Percentiles rank a stretch among this genome's conserved stretches.
Conservation (phyloP, 2,888 invertebrate species). For the Apotomis betuletana region DNA sequence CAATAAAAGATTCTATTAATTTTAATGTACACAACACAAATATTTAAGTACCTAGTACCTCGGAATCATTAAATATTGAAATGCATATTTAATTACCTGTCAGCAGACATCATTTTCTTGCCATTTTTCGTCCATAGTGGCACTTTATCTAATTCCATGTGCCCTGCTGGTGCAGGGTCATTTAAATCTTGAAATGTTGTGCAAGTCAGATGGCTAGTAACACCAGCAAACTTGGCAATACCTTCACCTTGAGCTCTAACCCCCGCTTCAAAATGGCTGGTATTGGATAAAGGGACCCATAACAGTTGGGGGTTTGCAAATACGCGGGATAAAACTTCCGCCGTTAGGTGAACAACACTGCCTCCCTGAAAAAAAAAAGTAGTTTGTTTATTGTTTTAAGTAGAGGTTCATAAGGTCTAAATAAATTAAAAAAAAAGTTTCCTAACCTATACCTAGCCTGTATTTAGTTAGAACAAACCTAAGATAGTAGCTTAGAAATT, state of each 20-base stretch:
- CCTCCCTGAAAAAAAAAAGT: slow-evolving; percentile 85
- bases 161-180: slow-evolving; percentile 86
- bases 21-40: no score
- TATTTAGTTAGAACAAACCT: neutral
- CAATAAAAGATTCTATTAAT: no score
- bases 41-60: no score
- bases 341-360: slow-evolving; percentile 91
- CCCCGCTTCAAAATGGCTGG: slow-evolving; percentile 86
- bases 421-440: neutral
- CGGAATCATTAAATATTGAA: no score
- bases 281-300: slow-evolving; percentile 88
- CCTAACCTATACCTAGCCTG: no score
- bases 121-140: slow-evolving; percentile 92
- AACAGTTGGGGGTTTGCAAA: slow-evolving; percentile 85
- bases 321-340: slow-evolving; percentile 88
- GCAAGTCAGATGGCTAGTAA: slow-evolving; percentile 76
- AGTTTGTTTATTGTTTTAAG: neutral
- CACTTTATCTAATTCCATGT: slow-evolving; percentile 87
- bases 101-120: slow-evolving; percentile 85
- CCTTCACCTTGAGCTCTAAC: slow-evolving; percentile 85
- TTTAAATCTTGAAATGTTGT: slow-evolving; percentile 88
- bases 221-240: slow-evolving; percentile 88
- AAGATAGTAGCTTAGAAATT: no score
- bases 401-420: neutral
- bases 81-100: slow-evolving; percentile 70